Percentiles rank a stretch among this genome's conserved stretches.
Evolutionary conservation across 2,888 invertebrate genomes (phyloP).

Genomic region (Pegoplata infirma): DNA sequence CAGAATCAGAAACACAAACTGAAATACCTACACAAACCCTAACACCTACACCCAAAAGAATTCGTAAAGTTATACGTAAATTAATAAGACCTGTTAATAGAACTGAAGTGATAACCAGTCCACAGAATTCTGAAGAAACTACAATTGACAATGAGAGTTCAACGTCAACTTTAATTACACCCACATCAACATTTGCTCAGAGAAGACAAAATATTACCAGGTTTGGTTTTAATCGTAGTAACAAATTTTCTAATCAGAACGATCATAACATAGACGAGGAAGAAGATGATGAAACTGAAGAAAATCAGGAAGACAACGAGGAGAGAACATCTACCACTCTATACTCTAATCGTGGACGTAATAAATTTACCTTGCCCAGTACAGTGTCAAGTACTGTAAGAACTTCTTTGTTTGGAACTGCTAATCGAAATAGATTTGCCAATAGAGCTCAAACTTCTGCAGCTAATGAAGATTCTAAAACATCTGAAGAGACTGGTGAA

Average conservation of each 20-base stretch:
- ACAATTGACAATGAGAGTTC: not conserved
- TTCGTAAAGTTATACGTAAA: constrained; percentile 72
- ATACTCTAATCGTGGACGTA: constrained; percentile 11
- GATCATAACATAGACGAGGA: not conserved
- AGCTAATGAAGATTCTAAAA: constrained; percentile 9
- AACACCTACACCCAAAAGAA: constrained; percentile 68
- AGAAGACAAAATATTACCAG: constrained; percentile 45
- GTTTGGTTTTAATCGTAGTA: constrained; percentile 61
- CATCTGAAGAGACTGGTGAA: constrained; percentile 7
- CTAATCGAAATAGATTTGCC: constrained; percentile 56
- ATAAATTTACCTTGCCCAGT: constrained; percentile 20
- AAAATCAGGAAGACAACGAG: constrained; percentile 1
- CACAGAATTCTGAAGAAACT: not conserved
- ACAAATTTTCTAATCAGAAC: constrained; percentile 35
- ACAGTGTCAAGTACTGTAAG: not conserved
- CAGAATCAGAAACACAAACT: constrained; percentile 56
- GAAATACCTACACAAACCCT: constrained; percentile 51
- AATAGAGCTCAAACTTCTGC: constrained; percentile 35
- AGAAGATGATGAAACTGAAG: not conserved
- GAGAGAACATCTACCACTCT: constrained; percentile 2
- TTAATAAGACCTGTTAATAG: constrained; percentile 68
- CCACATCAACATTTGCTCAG: not conserved
- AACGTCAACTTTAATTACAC: not conserved
- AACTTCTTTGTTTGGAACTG: constrained; percentile 40
- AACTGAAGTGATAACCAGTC: constrained; percentile 1